Conservation (phyloP, 2,113 vertebrate species). For the Tylochromis polylepis region DNA sequence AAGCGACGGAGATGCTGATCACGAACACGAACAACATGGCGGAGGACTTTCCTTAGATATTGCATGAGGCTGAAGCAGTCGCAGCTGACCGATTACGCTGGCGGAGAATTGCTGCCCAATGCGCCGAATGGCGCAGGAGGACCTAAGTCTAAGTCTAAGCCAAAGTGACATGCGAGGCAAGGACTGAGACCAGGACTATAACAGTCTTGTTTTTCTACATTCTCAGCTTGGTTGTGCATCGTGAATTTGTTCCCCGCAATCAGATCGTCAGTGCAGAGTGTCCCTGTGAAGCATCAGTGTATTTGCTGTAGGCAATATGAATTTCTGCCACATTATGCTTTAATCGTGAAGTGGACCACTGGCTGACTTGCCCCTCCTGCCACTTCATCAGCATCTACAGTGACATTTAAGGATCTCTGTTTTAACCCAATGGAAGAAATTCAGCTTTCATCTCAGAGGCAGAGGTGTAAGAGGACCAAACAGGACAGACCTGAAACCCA, state of each 20-base stretch:
- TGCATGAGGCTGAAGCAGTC: not conserved
- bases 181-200: not conserved
- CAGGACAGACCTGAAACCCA: not conserved
- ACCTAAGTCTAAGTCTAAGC: not conserved
- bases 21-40: not conserved
- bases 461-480: not conserved
- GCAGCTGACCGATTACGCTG: not conserved
- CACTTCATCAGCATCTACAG: not conserved
- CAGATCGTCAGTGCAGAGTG: not conserved
- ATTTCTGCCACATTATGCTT: not conserved
- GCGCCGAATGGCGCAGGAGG: accelerated
- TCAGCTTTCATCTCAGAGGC: not conserved
- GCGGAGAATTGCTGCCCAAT: not conserved
- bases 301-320: not conserved
- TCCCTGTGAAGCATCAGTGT: not conserved
- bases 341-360: not conserved
- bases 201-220: not conserved
- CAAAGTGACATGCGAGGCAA: not conserved
- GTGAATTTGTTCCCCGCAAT: not conserved
- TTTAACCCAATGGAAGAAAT: not conserved
- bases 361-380: not conserved
- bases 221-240: not conserved
- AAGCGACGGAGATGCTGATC: not conserved
- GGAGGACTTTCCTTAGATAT: not conserved
- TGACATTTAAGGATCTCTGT: accelerated